phyloP scores from a whole-genome alignment of 2,888 invertebrate genomes.

The Strigamia transsilvanica region DNA sequence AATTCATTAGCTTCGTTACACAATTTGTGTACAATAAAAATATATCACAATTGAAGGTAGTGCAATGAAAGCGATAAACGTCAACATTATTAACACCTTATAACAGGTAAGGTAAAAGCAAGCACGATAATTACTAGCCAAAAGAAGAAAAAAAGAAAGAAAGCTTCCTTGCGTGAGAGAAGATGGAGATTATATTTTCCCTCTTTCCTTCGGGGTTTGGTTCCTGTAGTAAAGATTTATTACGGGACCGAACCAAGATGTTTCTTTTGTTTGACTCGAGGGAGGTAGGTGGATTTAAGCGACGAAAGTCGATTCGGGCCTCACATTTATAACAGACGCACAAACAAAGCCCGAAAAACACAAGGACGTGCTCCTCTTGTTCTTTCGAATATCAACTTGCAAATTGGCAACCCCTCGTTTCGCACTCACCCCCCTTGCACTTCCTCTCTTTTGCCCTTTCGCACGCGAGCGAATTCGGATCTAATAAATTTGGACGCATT shows the following conservation, averaged over 20 bases:
- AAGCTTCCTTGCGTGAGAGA: not conserved
- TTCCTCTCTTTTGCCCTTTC: slow-evolving; percentile 44
- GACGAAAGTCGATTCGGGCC: slow-evolving; percentile 42
- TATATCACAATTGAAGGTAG: no score
- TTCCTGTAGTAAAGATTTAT: slow-evolving; percentile 37
- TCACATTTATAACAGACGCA: slow-evolving; percentile 16
- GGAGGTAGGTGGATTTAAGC: slow-evolving; percentile 32
- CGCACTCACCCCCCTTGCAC: slow-evolving; percentile 25
- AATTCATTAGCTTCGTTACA: no score
- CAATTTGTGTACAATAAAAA: no score
- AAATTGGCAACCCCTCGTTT: slow-evolving; percentile 42
- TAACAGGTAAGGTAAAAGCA: not conserved
- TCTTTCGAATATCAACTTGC: slow-evolving; percentile 35
- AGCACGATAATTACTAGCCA: not conserved
- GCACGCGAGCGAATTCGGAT: slow-evolving; percentile 39
- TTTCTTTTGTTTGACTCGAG: slow-evolving; percentile 42
- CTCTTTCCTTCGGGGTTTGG: slow-evolving; percentile 3
- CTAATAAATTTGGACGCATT: slow-evolving; percentile 42
- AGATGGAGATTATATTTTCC: slow-evolving; percentile 21
- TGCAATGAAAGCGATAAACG: no score
- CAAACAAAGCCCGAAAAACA: slow-evolving; percentile 41
- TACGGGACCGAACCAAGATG: slow-evolving; percentile 24
- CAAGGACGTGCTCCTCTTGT: slow-evolving; percentile 28
- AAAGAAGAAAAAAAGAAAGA: not conserved
- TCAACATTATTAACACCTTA: no score